A percentile compares a stretch with the other conserved stretches of the same genome.
Evolutionary conservation across 2,888 invertebrate genomes (phyloP).

Genomic region (Rhodophaea formosa): DNA sequence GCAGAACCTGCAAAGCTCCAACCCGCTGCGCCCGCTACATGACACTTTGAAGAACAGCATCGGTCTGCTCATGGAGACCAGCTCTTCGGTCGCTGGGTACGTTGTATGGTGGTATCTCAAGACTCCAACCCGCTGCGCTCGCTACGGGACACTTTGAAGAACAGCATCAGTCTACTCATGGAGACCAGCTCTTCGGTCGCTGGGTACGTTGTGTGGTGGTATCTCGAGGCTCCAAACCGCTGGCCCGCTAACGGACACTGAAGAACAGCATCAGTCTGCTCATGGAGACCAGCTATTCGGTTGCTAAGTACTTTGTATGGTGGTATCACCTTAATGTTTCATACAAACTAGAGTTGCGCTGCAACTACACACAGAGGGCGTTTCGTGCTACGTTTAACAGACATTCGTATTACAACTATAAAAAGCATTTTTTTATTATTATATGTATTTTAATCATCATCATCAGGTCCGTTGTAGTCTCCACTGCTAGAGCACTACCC

Average conservation of each 20-base stretch:
- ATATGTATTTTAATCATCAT: too few relatives aligned
- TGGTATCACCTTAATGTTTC: too few relatives aligned
- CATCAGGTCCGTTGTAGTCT: too few relatives aligned
- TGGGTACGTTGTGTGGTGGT: slow-evolving; percentile 41
- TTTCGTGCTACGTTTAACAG: too few relatives aligned
- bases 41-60: slow-evolving; percentile 73
- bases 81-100: slow-evolving; percentile 52
- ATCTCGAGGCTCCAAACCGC: slow-evolving; percentile 54
- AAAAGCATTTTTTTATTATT: too few relatives aligned
- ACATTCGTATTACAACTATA: too few relatives aligned
- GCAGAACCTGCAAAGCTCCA: slow-evolving; percentile 55
- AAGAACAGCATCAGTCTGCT: slow-evolving; percentile 71
- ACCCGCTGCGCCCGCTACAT: slow-evolving; percentile 65
- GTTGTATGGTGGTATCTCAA: slow-evolving; percentile 26
- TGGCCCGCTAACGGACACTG: slow-evolving; percentile 69
- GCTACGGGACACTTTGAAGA: slow-evolving; percentile 68
- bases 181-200: slow-evolving; percentile 55
- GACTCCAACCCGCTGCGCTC: slow-evolving; percentile 65
- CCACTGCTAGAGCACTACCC: too few relatives aligned
- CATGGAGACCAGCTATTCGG: slow-evolving; percentile 61
- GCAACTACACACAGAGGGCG: too few relatives aligned
- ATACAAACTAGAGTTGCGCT: too few relatives aligned
- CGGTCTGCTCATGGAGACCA: slow-evolving; percentile 66
- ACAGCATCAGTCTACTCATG: slow-evolving; percentile 70
- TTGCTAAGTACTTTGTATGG: slow-evolving; percentile 44